Percentiles rank a stretch among this genome's conserved stretches.
Evolutionary conservation across 2,113 vertebrate genomes (phyloP).

Genomic region (Pantherophis guttatus): DNA sequence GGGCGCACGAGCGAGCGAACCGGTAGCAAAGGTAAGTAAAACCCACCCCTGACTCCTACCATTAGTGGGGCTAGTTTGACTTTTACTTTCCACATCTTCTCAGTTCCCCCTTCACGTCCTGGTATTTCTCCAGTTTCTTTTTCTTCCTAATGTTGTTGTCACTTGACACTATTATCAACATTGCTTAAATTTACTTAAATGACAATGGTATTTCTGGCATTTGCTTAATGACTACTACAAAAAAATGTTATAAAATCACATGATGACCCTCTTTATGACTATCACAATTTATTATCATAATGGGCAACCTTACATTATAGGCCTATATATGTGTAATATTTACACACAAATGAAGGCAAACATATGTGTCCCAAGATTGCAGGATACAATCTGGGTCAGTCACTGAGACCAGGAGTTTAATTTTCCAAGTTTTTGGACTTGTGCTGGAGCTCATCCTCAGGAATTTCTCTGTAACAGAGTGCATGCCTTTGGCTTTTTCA

Average conservation of each 20-base stretch:
- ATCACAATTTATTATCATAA: neutral
- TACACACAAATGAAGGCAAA: neutral
- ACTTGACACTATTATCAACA: neutral
- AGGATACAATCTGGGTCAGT: neutral
- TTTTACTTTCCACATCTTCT: neutral
- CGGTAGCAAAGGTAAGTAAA: too few relatives aligned
- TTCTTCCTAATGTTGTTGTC: neutral
- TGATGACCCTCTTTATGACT: neutral
- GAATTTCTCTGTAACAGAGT: neutral
- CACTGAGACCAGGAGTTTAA: neutral
- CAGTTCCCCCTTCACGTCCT: neutral
- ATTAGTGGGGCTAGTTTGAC: neutral
- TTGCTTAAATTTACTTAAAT: neutral
- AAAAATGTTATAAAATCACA: neutral
- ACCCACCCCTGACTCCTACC: neutral
- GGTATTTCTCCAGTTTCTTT: neutral
- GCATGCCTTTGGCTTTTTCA: neutral
- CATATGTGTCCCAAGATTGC: neutral
- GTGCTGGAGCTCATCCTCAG: neutral
- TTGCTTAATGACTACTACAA: neutral
- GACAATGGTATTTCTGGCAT: neutral
- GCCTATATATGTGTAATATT: neutral
- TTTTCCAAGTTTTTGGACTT: neutral
- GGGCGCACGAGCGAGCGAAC: too few relatives aligned
- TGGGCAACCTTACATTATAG: neutral